A percentile compares a stretch with the other conserved stretches of the same genome.
phyloP scores from a whole-genome alignment of 2,888 invertebrate genomes.

The Pachydiplax longipennis region DNA sequence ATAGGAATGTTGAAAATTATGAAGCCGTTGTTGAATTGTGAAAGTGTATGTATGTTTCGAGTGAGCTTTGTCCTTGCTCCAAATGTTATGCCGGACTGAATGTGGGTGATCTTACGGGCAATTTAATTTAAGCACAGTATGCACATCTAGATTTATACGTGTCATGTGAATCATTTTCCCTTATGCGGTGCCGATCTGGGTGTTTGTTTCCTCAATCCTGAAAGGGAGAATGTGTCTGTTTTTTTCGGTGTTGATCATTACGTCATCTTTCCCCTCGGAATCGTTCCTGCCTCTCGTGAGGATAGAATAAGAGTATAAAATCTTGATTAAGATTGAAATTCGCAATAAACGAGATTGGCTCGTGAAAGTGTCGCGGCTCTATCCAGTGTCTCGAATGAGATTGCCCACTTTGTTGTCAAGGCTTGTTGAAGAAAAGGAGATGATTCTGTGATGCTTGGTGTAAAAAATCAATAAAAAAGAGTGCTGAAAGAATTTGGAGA shows the following conservation, averaged over 20 bases:
- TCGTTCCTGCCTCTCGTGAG: no score
- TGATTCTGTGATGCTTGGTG: constrained; percentile 21
- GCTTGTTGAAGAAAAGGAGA: constrained; percentile 24
- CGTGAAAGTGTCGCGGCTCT: not conserved
- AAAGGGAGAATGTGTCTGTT: no score
- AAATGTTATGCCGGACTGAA: no score
- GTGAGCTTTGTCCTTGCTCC: not conserved
- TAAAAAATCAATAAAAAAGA: constrained; percentile 26
- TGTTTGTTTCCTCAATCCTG: no score
- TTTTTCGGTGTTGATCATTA: no score
- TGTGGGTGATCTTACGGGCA: not conserved
- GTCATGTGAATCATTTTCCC: no score
- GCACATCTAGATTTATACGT: no score
- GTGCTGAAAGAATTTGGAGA: not conserved
- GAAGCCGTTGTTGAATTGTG: constrained; percentile 13
- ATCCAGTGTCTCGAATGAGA: not conserved
- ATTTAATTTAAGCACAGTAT: no score
- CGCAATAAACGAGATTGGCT: not conserved
- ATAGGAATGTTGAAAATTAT: not conserved
- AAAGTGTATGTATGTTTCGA: not conserved
- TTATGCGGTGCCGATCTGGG: no score
- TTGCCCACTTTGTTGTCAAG: constrained; percentile 6
- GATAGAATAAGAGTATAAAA: no score
- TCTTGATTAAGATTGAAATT: no score
- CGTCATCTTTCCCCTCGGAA: no score